Percentiles rank a stretch among this genome's conserved stretches.
These are phyloP conservation scores for Schizopygopsis pylzovi DNA, from an alignment of 2,797 vertebrate species.

Conservation along the genomic window DNA sequence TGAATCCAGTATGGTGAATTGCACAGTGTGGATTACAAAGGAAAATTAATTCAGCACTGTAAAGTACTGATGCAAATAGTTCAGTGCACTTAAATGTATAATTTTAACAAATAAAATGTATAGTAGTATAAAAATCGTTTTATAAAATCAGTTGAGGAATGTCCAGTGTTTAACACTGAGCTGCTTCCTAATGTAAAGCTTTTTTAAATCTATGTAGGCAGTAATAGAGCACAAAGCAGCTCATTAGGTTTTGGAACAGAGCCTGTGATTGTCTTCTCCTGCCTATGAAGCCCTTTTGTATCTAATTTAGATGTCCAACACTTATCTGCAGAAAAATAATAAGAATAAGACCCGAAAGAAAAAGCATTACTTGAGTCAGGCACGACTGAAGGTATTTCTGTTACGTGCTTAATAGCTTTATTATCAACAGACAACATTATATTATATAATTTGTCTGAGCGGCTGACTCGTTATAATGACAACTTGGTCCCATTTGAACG, in stretches of 20 bases:
- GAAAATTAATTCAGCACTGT: not conserved
- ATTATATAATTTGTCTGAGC: constrained; percentile 11
- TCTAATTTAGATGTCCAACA: constrained; percentile 8
- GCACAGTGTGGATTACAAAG: not conserved
- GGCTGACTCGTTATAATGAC: constrained; percentile 16
- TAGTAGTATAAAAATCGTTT: not conserved
- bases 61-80: not conserved
- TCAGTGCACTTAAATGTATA: not conserved
- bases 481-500: constrained; percentile 5
- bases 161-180: not conserved
- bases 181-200: not conserved
- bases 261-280: not conserved
- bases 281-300: not conserved
- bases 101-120: not conserved
- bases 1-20: not conserved
- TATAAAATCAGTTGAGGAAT: not conserved
- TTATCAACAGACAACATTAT: constrained; percentile 8
- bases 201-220: not conserved
- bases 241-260: not conserved
- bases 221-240: not conserved
- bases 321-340: not conserved
- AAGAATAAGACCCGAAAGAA: constrained; percentile 7
- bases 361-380: not conserved
- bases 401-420: constrained; percentile 15
- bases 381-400: constrained; percentile 4